Conservation (phyloP, 2,797 vertebrate genomes). For the Coregonus suidteri region DNA sequence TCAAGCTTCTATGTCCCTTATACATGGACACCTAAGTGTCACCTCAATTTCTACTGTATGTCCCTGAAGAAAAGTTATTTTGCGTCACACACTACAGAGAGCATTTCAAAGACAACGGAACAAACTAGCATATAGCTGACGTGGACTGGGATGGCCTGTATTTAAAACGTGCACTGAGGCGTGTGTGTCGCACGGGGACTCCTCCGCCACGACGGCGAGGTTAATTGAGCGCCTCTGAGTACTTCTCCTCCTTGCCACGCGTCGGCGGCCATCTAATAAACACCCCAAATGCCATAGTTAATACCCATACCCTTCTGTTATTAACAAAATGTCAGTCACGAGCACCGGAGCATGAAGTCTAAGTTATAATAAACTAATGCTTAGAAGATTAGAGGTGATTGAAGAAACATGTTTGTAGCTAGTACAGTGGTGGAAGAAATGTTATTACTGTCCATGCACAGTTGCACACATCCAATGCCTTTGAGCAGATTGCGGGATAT, state of each 20-base stretch:
- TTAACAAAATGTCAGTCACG: slow-evolving; percentile 63
- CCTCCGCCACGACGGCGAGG: slow-evolving; percentile 38
- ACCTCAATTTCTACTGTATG: not conserved
- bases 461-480: not conserved
- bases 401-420: not conserved
- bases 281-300: slow-evolving; percentile 65
- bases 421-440: not conserved
- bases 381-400: not conserved
- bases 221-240: slow-evolving; percentile 59
- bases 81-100: not conserved
- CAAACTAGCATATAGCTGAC: slow-evolving; percentile 34
- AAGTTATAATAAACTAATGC: slow-evolving; percentile 14
- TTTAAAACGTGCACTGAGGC: slow-evolving; percentile 14
- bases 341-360: slow-evolving; percentile 46
- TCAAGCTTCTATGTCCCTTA: not conserved
- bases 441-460: not conserved
- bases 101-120: slow-evolving; percentile 12
- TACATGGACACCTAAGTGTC: not conserved
- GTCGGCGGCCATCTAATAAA: slow-evolving; percentile 58
- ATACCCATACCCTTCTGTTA: slow-evolving; percentile 62
- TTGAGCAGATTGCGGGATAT: not conserved
- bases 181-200: slow-evolving; percentile 14
- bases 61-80: not conserved
- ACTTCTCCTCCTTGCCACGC: slow-evolving; percentile 56
- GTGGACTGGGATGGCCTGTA: slow-evolving; percentile 22